Conservation (phyloP, 2,113 vertebrate genomes). For the Grammomys dolichurus region DNA sequence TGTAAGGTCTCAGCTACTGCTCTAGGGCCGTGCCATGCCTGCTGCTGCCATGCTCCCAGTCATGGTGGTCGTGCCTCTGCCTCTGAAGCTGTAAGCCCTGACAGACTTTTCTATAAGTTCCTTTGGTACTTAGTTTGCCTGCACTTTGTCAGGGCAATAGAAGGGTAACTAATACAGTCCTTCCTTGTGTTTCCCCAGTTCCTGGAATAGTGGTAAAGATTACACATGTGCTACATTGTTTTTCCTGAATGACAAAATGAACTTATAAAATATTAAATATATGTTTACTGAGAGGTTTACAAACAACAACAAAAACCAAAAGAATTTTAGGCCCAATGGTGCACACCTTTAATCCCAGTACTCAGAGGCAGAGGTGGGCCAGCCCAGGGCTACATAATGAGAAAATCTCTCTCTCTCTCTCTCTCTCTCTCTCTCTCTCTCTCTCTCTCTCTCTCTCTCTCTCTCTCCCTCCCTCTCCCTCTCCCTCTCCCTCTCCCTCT, state of each 20-base stretch:
- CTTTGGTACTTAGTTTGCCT: too few species aligned
- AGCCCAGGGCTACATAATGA: not conserved
- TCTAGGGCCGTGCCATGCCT: not conserved
- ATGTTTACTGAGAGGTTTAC: conserved; percentile 25
- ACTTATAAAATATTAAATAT: conserved; percentile 52
- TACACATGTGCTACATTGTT: not conserved
- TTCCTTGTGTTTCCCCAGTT: not conserved
- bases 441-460: too few species aligned
- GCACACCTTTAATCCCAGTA: not conserved
- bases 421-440: too few species aligned
- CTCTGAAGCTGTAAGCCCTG: not conserved
- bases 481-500: too few species aligned
- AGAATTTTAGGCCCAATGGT: not conserved
- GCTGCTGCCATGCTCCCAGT: too few species aligned
- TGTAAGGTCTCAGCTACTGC: not conserved
- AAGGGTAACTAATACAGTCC: not conserved
- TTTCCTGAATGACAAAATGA: not conserved
- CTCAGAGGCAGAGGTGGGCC: not conserved
- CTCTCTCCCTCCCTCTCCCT: too few species aligned
- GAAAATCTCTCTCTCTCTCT: not conserved
- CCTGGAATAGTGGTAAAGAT: not conserved
- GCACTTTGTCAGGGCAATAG: not conserved
- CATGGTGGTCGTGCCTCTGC: not conserved
- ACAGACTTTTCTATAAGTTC: not conserved
- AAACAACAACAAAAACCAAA: not conserved